These are phyloP conservation scores for Dromaius novaehollandiae DNA, from an alignment of 2,113 vertebrate genomes.

Conservation along the genomic window DNA sequence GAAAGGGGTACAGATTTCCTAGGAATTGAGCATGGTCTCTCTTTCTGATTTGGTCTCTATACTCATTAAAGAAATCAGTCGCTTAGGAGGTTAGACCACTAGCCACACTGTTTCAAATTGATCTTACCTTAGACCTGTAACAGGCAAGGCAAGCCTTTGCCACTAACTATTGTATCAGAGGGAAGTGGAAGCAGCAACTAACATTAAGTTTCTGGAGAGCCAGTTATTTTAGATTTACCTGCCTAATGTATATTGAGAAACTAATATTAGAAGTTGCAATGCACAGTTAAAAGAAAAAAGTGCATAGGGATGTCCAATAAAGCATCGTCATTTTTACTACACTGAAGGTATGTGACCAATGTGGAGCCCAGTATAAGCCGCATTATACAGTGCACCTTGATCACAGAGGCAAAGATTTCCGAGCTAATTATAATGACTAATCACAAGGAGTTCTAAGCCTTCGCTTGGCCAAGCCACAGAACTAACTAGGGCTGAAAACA, in stretches of 20 bases:
- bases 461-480: conserved; percentile 59
- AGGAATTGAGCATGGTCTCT: background rate
- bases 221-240: background rate
- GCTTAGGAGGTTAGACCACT: background rate
- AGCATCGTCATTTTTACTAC: background rate
- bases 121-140: background rate
- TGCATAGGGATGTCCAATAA: background rate
- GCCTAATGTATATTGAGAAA: background rate
- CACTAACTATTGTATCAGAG: background rate
- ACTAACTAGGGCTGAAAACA: conserved; percentile 57
- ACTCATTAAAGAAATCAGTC: background rate
- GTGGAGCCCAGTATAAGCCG: conserved; percentile 45
- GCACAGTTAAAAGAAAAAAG: background rate
- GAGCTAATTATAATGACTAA: conserved; percentile 73
- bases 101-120: background rate
- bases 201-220: background rate
- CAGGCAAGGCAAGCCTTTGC: background rate
- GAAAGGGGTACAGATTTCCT: background rate
- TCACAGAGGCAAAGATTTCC: conserved; percentile 65
- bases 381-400: conserved; percentile 42
- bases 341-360: conserved; percentile 31
- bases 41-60: background rate
- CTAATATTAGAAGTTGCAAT: background rate
- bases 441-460: conserved; percentile 60
- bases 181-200: rapidly evolving